Evolutionary conservation across 2,888 invertebrate genomes (phyloP), one percentile per base, ranked within the genome.

Genomic region (Prosopocoilus inquinatus): DNA sequence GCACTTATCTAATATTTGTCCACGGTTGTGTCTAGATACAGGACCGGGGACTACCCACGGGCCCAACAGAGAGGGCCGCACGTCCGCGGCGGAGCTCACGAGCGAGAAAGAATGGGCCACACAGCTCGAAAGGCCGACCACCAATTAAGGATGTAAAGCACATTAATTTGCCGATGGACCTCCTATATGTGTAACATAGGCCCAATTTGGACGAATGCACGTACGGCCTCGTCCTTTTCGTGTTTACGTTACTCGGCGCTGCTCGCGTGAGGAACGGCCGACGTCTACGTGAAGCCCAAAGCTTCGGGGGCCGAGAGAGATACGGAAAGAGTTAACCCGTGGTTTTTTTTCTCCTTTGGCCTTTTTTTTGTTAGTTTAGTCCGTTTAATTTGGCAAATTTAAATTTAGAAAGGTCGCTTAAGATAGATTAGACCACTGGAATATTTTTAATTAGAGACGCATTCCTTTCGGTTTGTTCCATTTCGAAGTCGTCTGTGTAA

Each of bases 61-160:
- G 70, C 61, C 55, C 53, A 59, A 65, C 41, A 36, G 52, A 68
- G 72, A 70, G 50, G 58, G 62, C 61, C 54, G 49, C 28, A 56
- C 47, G n/a, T 41, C 16, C n/a, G 34, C 34, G 11, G 15, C 12
- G 13, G 38, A 9, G 45, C 33, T 35, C 12, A 36, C 13, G 48
- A 58, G 52, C 46, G 64, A 61, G 63, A 55, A 12, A 43, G 43
- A 65, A 70, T 57, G 62, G 76, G 74, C 76, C 76, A 76, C 76
- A 76, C 76, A 76, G 62, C 75, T 73, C 68, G 76, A 73, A 67
- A 65, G 66, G 65, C 63, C 68, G 67, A 67, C 67, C 67, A 67
- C 68, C 68, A 76, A 76, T 76, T 76, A 76, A 76, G 75, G 75
- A 76, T 76, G 73, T 76, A 75, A 76, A 75, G 75, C 76, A 74